Conservation (phyloP, 2,113 vertebrate species). For the Nematolebias whitei region DNA sequence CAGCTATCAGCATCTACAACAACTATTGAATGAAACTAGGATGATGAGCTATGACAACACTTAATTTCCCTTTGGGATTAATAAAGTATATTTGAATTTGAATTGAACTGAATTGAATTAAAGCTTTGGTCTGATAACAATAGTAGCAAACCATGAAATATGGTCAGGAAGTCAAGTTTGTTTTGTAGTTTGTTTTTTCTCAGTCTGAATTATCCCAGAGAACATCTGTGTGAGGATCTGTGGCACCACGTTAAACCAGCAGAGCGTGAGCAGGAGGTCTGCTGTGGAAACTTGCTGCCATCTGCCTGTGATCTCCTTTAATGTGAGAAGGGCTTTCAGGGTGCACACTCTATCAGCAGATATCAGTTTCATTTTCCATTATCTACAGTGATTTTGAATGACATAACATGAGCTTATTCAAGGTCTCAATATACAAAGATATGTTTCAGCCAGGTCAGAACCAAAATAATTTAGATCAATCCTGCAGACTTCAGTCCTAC, state of each 20-base stretch:
- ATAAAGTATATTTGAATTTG: too few species aligned
- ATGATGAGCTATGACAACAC: too few species aligned
- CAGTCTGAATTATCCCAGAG: too few species aligned
- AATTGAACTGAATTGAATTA: too few species aligned
- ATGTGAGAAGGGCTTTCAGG: constrained; percentile 23
- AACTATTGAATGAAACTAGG: too few species aligned
- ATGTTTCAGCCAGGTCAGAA: background rate
- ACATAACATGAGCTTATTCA: constrained; percentile 26
- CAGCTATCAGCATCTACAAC: too few species aligned
- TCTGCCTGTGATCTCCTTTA: constrained; percentile 41
- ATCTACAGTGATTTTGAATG: constrained; percentile 29
- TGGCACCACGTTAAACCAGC: constrained; percentile 9
- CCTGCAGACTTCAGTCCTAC: background rate
- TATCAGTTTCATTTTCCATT: constrained; percentile 46
- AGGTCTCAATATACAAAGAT: constrained; percentile 21
- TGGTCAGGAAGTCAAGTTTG: too few species aligned
- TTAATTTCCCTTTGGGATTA: too few species aligned
- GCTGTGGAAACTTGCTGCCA: constrained; percentile 46
- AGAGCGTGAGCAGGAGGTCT: constrained; percentile 36
- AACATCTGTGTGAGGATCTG: background rate
- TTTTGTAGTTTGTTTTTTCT: too few species aligned
- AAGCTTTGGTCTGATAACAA: background rate
- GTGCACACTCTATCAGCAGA: constrained; percentile 3
- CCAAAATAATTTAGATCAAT: background rate
- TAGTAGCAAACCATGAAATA: background rate